Conservation (phyloP, 37 sponge, comb jelly and placozoan species). For the Geodia barretti region DNA sequence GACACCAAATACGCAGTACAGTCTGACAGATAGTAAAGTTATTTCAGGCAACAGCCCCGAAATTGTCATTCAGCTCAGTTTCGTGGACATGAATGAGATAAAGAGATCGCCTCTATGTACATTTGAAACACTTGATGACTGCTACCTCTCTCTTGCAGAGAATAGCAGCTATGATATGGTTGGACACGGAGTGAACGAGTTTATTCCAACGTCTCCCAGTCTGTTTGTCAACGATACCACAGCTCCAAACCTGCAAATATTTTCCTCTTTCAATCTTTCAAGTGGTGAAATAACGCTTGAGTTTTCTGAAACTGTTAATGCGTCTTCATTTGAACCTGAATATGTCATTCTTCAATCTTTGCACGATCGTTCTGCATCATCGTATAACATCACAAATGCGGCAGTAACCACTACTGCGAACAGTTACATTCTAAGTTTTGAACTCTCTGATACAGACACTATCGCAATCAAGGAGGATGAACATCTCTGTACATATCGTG, state of each 20-base stretch:
- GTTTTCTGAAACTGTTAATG: constrained; percentile 80
- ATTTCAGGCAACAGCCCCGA: constrained; percentile 62
- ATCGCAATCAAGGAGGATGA: constrained; percentile 48
- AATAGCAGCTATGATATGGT: constrained; percentile 75
- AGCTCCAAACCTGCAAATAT: constrained; percentile 55
- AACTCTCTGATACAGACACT: constrained; percentile 52
- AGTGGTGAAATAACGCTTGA: constrained; percentile 71
- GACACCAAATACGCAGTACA: constrained; percentile 31
- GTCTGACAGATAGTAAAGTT: constrained; percentile 61
- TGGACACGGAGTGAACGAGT: constrained; percentile 54
- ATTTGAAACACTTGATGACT: constrained; percentile 34
- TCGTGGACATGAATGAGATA: constrained; percentile 70
- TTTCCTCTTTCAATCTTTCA: constrained; percentile 69
- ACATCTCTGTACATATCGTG: constrained; percentile 78
- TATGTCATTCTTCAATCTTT: constrained; percentile 66
- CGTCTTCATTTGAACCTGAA: constrained; percentile 54
- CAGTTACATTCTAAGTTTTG: constrained; percentile 42
- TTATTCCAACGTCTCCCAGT: constrained; percentile 15
- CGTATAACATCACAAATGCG: constrained; percentile 51
- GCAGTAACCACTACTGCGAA: constrained; percentile 13
- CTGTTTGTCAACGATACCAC: constrained; percentile 76
- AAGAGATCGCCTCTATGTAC: constrained; percentile 73
- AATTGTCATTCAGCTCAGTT: constrained; percentile 62
- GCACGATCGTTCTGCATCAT: constrained; percentile 61
- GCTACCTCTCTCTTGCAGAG: constrained; percentile 68